Base-by-base conservation (phyloP, 2,797 vertebrate species). In the Epinephelus coioides region DNA sequence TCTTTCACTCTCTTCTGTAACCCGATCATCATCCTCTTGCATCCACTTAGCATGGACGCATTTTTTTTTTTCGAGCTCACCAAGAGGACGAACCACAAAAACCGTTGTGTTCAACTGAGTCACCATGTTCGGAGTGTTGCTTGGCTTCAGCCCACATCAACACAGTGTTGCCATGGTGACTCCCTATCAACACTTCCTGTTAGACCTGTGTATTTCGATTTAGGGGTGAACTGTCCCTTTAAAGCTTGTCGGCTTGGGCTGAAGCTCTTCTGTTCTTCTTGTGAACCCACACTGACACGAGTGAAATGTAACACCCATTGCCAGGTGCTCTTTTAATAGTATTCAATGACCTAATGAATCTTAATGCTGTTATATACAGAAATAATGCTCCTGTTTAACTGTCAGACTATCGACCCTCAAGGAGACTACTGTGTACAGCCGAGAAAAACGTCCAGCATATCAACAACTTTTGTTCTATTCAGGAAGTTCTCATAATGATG, bases 151-250 rank as follows among this genome's bases (percentile, higher is more conserved):
- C 80, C 73, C 55, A 81, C 82, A 84, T 84, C 82, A 92, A 90
- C 89, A 89, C 34, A 55, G 56, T 7, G 89, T 92, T 81, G 79
- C 88, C 75, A 55, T 0, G 73, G 84, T 19, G 75, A 90, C 51
- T 4, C 50, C 78, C 82, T 81, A 89, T 88, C 90, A 91, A 76
- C 71, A 18, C 80, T 91, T 93, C 90, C 93, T 88, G 90, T 83
- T 82, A 60, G 70, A 85, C 23, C 23, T 23, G 23, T 23, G 23
- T 23, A 23, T 23, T 23, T 23, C 2, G 23, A 23, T 23, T 23
- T 23, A 23, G 23, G 23, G 23, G 23, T 23, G 23, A 23, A 23
- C 23, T 23, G 23, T 23, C 23, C 23, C 23, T 23, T 23, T 23
- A 23, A 23, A 23, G 23, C 23, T 23, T 23, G 23, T 23, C 2